Percentiles rank a stretch among this genome's conserved stretches.
Conservation (phyloP, 2,888 invertebrate genomes). For the Blastobasis adustella region DNA sequence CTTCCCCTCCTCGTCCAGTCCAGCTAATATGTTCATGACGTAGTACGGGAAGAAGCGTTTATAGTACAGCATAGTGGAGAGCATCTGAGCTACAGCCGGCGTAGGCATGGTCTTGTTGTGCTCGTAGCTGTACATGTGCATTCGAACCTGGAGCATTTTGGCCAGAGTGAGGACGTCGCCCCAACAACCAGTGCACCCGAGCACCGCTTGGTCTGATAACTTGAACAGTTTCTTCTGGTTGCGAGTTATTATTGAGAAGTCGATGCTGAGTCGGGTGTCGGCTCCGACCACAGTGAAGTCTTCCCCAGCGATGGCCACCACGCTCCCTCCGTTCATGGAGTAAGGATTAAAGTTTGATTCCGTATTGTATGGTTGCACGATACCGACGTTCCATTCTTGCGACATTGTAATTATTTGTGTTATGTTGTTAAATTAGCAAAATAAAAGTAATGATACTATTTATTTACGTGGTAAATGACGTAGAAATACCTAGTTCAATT, state of each 20-base stretch:
- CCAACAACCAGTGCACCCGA: slow-evolving; percentile 97
- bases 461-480: too few relatives aligned
- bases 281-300: slow-evolving; percentile 96
- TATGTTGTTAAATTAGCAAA: too few relatives aligned
- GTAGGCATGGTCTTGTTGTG: slow-evolving; percentile 95
- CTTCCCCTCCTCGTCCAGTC: slow-evolving; percentile 93
- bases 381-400: too few relatives aligned
- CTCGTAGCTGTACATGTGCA: slow-evolving; percentile 96
- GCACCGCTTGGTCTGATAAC: slow-evolving; percentile 86
- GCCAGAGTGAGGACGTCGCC: slow-evolving; percentile 96
- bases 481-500: too few relatives aligned
- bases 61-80: slow-evolving; percentile 96
- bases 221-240: slow-evolving; percentile 91
- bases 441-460: too few relatives aligned
- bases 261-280: slow-evolving; percentile 93
- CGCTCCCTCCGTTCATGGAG: slow-evolving; percentile 82
- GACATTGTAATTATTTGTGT: too few relatives aligned
- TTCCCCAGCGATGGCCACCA: slow-evolving; percentile 96
- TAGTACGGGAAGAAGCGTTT: slow-evolving; percentile 99
- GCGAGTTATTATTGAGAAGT: slow-evolving; percentile 91
- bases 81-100: slow-evolving; percentile 94
- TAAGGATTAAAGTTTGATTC: slow-evolving; percentile 56
- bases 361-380: not conserved
- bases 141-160: slow-evolving; percentile 85
- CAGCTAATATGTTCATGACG: slow-evolving; percentile 94